phyloP scores from a whole-genome alignment of 2,113 vertebrate genomes.

The Pitta sordida region DNA sequence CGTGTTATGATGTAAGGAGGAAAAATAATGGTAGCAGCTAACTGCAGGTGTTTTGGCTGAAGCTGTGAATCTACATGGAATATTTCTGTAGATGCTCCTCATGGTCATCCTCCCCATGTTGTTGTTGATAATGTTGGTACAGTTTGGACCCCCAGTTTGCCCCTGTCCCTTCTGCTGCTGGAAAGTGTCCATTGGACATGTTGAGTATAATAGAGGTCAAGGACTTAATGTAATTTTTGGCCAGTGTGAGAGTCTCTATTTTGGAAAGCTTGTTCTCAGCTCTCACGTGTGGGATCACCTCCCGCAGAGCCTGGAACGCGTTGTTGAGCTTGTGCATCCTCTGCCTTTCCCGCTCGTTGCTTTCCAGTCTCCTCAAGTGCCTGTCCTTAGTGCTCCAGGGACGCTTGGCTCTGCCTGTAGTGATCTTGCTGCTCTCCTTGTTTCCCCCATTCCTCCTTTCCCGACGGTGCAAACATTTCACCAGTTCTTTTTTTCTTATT shows the following conservation, averaged over 20 bases:
- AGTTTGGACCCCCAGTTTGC: slow-evolving; percentile 72
- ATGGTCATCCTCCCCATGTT: slow-evolving; percentile 70
- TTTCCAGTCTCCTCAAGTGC: slow-evolving; percentile 84
- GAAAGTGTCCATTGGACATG: slow-evolving; percentile 85
- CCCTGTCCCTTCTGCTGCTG: slow-evolving; percentile 63
- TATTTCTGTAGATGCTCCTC: slow-evolving; percentile 82
- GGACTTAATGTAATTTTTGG: slow-evolving; percentile 97
- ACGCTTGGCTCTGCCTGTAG: slow-evolving; percentile 48
- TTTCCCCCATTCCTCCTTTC: slow-evolving; percentile 6
- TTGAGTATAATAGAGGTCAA: slow-evolving; percentile 91
- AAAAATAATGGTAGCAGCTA: neutral
- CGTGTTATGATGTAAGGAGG: neutral
- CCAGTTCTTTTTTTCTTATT: slow-evolving; percentile 76
- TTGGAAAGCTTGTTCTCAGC: slow-evolving; percentile 96
- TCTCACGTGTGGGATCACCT: slow-evolving; percentile 92
- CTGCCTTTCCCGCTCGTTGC: slow-evolving; percentile 93
- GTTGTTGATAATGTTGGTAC: slow-evolving; percentile 87
- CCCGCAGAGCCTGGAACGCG: slow-evolving; percentile 91
- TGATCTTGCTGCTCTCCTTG: neutral
- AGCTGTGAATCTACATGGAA: slow-evolving; percentile 81
- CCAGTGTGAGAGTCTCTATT: slow-evolving; percentile 95
- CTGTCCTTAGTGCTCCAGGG: slow-evolving; percentile 77
- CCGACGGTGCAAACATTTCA: slow-evolving; percentile 72
- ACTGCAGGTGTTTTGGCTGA: slow-evolving; percentile 75
- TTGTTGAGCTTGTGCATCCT: slow-evolving; percentile 99